Percentiles rank a stretch among this genome's conserved stretches.
Evolutionary conservation across 23 tunicate species (phyloP).

Genomic region (Botrylloides violaceus): DNA sequence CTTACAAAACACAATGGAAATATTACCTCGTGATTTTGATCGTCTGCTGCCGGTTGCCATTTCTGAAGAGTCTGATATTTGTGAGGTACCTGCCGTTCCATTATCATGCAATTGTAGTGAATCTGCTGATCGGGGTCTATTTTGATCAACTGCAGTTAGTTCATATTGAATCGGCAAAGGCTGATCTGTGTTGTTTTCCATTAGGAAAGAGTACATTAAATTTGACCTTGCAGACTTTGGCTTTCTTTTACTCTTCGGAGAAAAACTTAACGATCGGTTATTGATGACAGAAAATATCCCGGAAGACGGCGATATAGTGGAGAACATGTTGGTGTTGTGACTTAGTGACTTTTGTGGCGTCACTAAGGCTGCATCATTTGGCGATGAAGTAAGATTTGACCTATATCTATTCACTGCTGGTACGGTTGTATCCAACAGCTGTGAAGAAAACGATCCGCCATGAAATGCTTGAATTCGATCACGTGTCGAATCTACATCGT

Average conservation of each 20-base stretch:
- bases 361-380: neutral
- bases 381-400: too few species aligned
- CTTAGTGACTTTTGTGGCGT: neutral
- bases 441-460: too few species aligned
- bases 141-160: too few species aligned
- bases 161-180: neutral
- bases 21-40: too few species aligned
- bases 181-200: neutral
- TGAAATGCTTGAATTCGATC: neutral
- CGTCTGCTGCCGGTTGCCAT: too few species aligned
- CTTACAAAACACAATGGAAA: too few species aligned
- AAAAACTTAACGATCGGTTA: neutral
- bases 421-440: neutral
- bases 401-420: neutral
- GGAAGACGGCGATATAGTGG: conserved; percentile 20
- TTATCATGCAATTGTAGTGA: too few species aligned
- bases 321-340: neutral
- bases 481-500: neutral
- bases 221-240: neutral
- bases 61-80: too few species aligned
- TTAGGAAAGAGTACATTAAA: neutral
- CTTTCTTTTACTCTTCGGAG: neutral
- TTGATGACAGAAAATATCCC: conserved; percentile 17
- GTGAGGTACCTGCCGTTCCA: too few species aligned
- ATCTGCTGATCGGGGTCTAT: too few species aligned